Conservation (phyloP, 1,140 invertebrate species). For the Pomacea maculata region DNA sequence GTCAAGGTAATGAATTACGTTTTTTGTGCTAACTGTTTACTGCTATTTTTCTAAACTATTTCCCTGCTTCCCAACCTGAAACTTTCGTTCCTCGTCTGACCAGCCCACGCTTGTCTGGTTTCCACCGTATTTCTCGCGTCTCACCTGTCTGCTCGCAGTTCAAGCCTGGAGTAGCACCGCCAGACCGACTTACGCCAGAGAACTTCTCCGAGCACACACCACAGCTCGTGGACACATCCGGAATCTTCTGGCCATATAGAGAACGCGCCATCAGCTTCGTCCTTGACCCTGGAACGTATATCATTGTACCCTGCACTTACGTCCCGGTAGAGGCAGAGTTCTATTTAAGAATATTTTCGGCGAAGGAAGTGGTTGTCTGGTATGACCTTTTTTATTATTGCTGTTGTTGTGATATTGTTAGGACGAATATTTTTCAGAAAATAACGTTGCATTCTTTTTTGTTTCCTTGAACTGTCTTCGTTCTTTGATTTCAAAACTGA, state of each 20-base stretch:
- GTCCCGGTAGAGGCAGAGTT: constrained; percentile 96
- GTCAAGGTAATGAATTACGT: too few relatives aligned
- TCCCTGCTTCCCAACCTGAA: too few relatives aligned
- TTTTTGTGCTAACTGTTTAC: too few relatives aligned
- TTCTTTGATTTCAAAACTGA: too few relatives aligned
- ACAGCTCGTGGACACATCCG: constrained; percentile 22
- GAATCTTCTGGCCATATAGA: constrained; percentile 57
- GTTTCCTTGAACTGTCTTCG: too few relatives aligned
- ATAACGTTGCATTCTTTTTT: too few relatives aligned
- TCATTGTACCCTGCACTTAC: constrained; percentile 96
- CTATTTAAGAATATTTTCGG: constrained; percentile 91
- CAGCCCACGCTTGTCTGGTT: too few relatives aligned
- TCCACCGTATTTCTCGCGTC: too few relatives aligned
- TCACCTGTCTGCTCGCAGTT: background rate
- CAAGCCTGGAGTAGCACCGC: background rate
- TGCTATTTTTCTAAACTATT: too few relatives aligned
- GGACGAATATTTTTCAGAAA: too few relatives aligned
- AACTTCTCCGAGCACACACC: constrained; percentile 24
- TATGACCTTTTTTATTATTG: constrained; percentile 3
- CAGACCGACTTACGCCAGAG: background rate
- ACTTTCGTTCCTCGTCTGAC: too few relatives aligned
- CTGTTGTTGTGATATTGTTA: too few relatives aligned
- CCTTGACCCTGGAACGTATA: constrained; percentile 89
- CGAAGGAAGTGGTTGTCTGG: constrained; percentile 70
- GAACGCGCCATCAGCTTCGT: constrained; percentile 92